Percentiles rank a stretch among this genome's conserved stretches.
phyloP scores from a whole-genome alignment of 1,140 invertebrate genomes.

The Orchesella cincta region DNA sequence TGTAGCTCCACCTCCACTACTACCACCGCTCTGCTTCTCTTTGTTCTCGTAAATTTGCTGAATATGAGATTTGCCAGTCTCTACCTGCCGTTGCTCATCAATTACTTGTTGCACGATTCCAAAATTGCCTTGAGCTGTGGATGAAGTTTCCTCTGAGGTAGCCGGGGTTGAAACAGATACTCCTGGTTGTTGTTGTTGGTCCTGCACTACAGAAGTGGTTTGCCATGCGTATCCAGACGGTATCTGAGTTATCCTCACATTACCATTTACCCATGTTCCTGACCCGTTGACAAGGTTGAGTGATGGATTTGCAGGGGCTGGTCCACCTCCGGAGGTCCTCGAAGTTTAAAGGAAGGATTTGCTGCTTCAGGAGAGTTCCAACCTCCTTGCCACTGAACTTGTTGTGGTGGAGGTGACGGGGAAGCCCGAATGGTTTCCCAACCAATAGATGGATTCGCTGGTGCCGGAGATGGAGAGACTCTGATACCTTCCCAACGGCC shows the following conservation, averaged over 20 bases:
- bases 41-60: constrained; percentile 5
- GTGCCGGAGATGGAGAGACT: no score
- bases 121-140: background rate
- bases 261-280: background rate
- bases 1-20: background rate
- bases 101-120: constrained; percentile 6
- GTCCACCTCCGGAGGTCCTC: background rate
- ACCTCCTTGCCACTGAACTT: background rate
- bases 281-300: background rate
- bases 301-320: background rate
- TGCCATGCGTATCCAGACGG: constrained; percentile 7
- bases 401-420: no score
- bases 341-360: background rate
- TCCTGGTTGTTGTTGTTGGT: background rate
- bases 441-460: background rate
- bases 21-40: background rate
- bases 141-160: background rate
- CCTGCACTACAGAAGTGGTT: background rate
- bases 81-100: background rate
- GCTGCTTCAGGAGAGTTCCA: background rate
- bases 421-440: no score
- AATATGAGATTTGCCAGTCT: background rate
- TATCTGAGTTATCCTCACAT: background rate
- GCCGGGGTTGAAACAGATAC: background rate
- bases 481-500: background rate